phyloP scores from a whole-genome alignment of 1,140 invertebrate species.

The Drosophila lini region DNA sequence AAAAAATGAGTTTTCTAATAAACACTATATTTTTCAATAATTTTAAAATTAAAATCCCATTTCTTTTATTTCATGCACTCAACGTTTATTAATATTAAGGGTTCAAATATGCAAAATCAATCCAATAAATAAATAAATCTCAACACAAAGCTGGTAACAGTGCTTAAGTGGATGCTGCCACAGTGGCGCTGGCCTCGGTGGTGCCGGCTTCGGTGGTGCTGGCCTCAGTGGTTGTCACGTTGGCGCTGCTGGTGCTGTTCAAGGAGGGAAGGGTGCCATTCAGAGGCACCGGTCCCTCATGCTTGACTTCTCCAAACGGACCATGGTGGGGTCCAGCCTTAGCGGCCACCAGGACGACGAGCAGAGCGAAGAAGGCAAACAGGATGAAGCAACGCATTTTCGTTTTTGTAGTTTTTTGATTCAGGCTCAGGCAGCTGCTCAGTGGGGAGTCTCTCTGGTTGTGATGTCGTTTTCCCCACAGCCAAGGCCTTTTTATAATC shows the following conservation, averaged over 20 bases:
- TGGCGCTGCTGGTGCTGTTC: conserved; percentile 6
- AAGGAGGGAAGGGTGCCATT: conserved; percentile 13
- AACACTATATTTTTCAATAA: not conserved
- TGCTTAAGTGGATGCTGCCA: not conserved
- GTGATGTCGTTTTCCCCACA: conserved; percentile 9
- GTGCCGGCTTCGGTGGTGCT: conserved; percentile 3
- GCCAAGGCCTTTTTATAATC: conserved; percentile 18
- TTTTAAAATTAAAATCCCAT: not conserved
- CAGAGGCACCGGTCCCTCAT: not conserved
- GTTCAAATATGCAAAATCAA: not conserved
- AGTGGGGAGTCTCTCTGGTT: conserved; percentile 6
- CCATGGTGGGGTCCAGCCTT: conserved; percentile 8
- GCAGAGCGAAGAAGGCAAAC: conserved; percentile 37
- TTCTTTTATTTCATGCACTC: not conserved
- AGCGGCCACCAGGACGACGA: conserved; percentile 34
- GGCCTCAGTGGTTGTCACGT: not conserved
- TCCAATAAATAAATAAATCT: not conserved
- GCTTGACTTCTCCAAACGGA: conserved; percentile 1
- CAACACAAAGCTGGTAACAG: not conserved
- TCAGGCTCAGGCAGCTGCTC: conserved; percentile 1
- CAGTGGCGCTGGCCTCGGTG: conserved; percentile 3
- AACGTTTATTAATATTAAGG: conserved; percentile 6
- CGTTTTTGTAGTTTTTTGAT: conserved; percentile 2
- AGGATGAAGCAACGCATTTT: conserved; percentile 33
- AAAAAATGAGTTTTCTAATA: too few relatives aligned